phyloP scores from a whole-genome alignment of 1,140 invertebrate species.

The Neodiprion fabricii region DNA sequence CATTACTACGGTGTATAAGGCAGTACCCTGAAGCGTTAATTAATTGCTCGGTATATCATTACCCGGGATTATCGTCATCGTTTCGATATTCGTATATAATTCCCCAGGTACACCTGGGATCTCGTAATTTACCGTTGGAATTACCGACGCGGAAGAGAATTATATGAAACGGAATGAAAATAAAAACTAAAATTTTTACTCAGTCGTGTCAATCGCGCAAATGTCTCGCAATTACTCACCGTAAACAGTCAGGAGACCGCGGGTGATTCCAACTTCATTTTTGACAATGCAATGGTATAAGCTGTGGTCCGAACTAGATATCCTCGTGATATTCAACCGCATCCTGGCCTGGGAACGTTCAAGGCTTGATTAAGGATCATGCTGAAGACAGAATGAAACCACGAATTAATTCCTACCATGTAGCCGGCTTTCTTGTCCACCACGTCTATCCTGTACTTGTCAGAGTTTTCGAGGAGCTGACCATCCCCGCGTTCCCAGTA shows the following conservation, averaged over 20 bases:
- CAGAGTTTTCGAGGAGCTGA: conserved; percentile 72
- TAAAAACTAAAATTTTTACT: too few relatives aligned
- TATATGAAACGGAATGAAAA: too few relatives aligned
- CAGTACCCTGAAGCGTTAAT: background rate
- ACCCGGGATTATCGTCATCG: background rate
- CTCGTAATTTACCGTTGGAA: too few relatives aligned
- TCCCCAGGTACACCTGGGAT: too few relatives aligned
- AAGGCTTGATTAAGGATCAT: background rate
- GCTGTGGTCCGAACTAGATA: conserved; percentile 72
- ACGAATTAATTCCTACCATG: conserved; percentile 49
- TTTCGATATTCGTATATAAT: background rate
- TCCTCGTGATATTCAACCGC: conserved; percentile 75
- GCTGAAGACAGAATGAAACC: background rate
- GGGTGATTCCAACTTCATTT: conserved; percentile 79
- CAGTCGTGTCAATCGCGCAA: too few relatives aligned
- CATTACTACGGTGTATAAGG: background rate
- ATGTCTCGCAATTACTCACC: conserved; percentile 61
- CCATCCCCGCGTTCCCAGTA: conserved; percentile 86
- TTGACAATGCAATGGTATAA: conserved; percentile 84
- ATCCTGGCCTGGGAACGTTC: conserved; percentile 65
- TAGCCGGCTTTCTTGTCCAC: conserved; percentile 62
- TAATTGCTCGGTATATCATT: background rate
- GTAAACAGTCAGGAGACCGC: conserved; percentile 76
- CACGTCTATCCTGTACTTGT: conserved; percentile 73
- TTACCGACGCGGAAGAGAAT: too few relatives aligned